Base-by-base conservation (phyloP, 2,113 vertebrate genomes). In the Taxidea taxus region DNA sequence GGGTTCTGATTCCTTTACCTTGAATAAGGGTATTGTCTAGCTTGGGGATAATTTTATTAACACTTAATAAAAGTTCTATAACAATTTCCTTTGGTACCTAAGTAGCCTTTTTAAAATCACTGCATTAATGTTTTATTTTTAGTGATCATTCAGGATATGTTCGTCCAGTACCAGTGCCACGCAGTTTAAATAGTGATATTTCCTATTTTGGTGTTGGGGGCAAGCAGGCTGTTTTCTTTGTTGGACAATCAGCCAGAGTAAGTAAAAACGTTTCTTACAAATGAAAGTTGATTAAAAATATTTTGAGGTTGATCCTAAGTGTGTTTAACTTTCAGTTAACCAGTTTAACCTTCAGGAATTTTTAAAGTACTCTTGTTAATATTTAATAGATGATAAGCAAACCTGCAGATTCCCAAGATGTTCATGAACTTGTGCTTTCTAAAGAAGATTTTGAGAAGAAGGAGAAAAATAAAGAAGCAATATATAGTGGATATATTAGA, bases 171-270 rank as follows among this genome's bases (percentile, higher is more conserved):
- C 98, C 98, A 64, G 99, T 99, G 44, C 99, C 98, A 96, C 99
- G 99, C 58, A 99, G 99, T 98, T 99, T 99, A 96, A 99, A 99
- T 97, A 99, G 99, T 92, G 99, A 99, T 92, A 99, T 99, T 97
- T 99, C 99, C 0, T 99, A 99, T 98, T 99, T 99, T 98, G 99
- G 99, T 97, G 99, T 99, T 89, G 99, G 99, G 95, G 99, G 99
- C 94, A 99, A 99, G 97, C 99, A 99, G 97, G 99, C 99, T 8
- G 99, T 99, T 87, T 99, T 99, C 98, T 99, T 99, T 98, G 99
- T 99, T 95, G 99, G 99, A 95, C 98, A 99, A 20, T 99, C 98
- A 97, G 98, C 98, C 96, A 99, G 99, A 98, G 99, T 99, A 99
- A 98, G 99, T 99, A 93, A 96, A 95, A 80, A 80, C 7, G n/a